Base-by-base conservation (phyloP, 2,113 vertebrate species). In the Panthera tigris region DNA sequence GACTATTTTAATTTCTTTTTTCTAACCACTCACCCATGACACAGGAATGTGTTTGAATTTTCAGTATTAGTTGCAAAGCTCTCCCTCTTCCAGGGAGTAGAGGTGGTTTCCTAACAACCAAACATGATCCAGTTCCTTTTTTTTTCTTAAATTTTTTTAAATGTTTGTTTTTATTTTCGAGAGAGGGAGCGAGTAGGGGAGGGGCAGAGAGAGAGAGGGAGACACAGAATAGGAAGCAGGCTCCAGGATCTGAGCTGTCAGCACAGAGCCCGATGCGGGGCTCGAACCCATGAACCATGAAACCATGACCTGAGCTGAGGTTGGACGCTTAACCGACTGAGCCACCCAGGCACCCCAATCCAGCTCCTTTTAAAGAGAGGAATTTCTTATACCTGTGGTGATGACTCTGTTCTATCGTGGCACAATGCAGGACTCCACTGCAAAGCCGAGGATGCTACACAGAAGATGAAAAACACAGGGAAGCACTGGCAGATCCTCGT, bases 1-100 rank as follows among this genome's bases (percentile, higher is more conserved):
- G 73, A 71, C 21, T 50, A n/a, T 91, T 95, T 79, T 83, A 61
- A 78, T 95, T 92, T 79, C 16, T 65, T 73, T 93, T 93, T 87
- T 45, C 48, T 69, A 39, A 57, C 18, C 15, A 36, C 63, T 93
- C 15, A 95, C 31, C 88, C 33, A 55, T 39, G 79, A 61, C 55
- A 93, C 9, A 65, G 31, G 48, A 73, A 86, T 82, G 57, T 79
- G 45, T 23, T 83, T 76, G 63, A 14, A 80, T 57, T 76, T 95
- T 76, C 78, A 23, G 6, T 55, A 55, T 66, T 80, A 61, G 68
- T 52, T 95, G n/a, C 63, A 89, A 90, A 92, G 13, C 4, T 9
- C 57, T 71, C n/a, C 25, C 39, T 94, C 86, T 68, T 79, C 41
- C 50, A 86, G 27, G 89, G 25, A 91, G 33, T 91, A 31, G 29